These are phyloP conservation scores for Chionomys nivalis DNA, from an alignment of 2,113 vertebrate species.

Conservation along the genomic window DNA sequence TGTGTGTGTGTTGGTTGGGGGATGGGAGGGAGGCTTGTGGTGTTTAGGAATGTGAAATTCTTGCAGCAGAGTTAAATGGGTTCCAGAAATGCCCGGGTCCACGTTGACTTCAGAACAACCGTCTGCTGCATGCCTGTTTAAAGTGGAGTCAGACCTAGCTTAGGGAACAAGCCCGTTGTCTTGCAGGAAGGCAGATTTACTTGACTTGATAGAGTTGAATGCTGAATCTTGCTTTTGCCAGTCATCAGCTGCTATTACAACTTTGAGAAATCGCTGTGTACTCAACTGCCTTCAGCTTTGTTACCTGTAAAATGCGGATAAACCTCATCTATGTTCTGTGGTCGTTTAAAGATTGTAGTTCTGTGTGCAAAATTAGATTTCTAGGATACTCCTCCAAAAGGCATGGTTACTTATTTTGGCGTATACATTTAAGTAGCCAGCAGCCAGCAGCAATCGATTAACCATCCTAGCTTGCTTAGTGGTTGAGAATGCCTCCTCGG, in stretches of 20 bases:
- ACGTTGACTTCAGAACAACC: constrained; percentile 12
- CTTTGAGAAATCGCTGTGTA: not conserved
- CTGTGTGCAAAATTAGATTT: not conserved
- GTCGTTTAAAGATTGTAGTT: constrained; percentile 4
- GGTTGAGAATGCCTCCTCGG: constrained; percentile 6
- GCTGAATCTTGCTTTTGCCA: not conserved
- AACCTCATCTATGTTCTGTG: not conserved
- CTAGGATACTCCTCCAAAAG: not conserved
- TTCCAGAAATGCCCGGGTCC: constrained; percentile 52
- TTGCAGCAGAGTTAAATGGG: constrained; percentile 23
- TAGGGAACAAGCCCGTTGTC: not conserved
- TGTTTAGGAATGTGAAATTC: constrained; percentile 34
- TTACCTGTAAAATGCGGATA: constrained; percentile 4
- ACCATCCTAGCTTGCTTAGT: not conserved
- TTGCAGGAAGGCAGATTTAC: not conserved
- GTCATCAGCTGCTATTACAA: not conserved
- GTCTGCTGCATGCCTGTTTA: not conserved
- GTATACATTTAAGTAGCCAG: not conserved
- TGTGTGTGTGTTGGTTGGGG: not conserved
- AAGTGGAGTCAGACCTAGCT: not conserved
- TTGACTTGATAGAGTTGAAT: not conserved
- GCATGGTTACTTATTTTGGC: not conserved
- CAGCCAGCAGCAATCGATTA: not conserved
- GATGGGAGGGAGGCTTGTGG: not conserved
- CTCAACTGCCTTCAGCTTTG: constrained; percentile 11